Evolutionary conservation across 1,140 invertebrate species (phyloP).

Genomic region (Chironomus tepperi): DNA sequence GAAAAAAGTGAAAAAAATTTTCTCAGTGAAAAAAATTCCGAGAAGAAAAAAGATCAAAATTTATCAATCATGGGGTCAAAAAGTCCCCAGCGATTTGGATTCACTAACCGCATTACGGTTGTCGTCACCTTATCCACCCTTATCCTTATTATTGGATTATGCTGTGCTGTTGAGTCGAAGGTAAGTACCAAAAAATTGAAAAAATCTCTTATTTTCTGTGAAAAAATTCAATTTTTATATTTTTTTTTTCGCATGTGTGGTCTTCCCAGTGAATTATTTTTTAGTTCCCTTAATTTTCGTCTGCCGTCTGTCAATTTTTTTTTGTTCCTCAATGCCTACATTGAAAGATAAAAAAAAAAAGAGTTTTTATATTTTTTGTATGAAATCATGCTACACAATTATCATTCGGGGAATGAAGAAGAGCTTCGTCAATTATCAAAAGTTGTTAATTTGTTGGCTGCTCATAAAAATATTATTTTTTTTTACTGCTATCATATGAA

Average conservation of each 20-base stretch:
- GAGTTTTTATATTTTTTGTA: background rate
- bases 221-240: too few species aligned
- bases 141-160: slow-evolving; percentile 2
- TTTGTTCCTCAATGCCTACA: background rate
- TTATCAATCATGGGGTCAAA: slow-evolving; percentile 5
- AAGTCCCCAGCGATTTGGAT: background rate
- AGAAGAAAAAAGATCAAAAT: background rate
- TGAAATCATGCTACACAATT: slow-evolving; percentile 2
- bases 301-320: background rate
- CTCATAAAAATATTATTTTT: too few species aligned
- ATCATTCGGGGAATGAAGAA: background rate
- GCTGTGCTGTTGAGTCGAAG: background rate
- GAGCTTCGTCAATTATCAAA: too few species aligned
- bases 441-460: too few species aligned
- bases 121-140: background rate
- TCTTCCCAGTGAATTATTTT: background rate
- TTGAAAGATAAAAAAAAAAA: slow-evolving; percentile 6
- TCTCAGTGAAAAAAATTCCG: background rate
- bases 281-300: background rate
- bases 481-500: too few species aligned
- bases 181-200: background rate
- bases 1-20: background rate
- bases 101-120: background rate
- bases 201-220: too few species aligned
- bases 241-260: background rate